Evolutionary conservation across 53 echinoderm and acorn worm species (phyloP).

Genomic region (Echinarachnius parma): DNA sequence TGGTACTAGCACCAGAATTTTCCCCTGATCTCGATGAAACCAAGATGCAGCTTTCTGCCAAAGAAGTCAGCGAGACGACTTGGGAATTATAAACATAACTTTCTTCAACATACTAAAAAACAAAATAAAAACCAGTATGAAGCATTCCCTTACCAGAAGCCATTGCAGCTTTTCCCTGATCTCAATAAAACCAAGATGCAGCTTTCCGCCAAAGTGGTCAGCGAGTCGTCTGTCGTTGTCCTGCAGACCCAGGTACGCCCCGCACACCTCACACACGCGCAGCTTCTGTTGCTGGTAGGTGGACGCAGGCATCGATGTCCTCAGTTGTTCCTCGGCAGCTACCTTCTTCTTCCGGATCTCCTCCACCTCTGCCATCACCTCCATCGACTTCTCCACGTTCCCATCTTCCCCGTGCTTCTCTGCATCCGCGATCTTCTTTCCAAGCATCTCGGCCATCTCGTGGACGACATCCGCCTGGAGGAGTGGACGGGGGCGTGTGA

Average conservation of each 20-base stretch:
- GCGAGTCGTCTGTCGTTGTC: slow-evolving; percentile 95
- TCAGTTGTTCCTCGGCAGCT: slow-evolving; percentile 93
- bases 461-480: slow-evolving; percentile 88
- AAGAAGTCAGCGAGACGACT: slow-evolving; percentile 93
- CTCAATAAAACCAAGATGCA: slow-evolving; percentile 95
- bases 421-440: slow-evolving; percentile 91
- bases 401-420: slow-evolving; percentile 91
- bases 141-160: slow-evolving; percentile 60
- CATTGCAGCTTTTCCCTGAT: slow-evolving; percentile 88
- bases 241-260: slow-evolving; percentile 93
- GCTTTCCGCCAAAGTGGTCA: slow-evolving; percentile 98
- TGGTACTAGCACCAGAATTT: slow-evolving; percentile 73
- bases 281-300: slow-evolving; percentile 99
- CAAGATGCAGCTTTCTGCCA: slow-evolving; percentile 95
- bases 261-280: slow-evolving; percentile 93
- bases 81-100: too few species aligned
- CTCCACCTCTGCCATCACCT: slow-evolving; percentile 91
- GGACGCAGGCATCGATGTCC: slow-evolving; percentile 97
- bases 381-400: slow-evolving; percentile 94
- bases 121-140: neutral
- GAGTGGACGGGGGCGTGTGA: neutral
- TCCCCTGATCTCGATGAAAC: slow-evolving; percentile 95
- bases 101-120: neutral
- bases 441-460: slow-evolving; percentile 82
- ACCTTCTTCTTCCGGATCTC: slow-evolving; percentile 79